Conservation (phyloP, 2,113 vertebrate species). For the Meleagris gallopavo region DNA sequence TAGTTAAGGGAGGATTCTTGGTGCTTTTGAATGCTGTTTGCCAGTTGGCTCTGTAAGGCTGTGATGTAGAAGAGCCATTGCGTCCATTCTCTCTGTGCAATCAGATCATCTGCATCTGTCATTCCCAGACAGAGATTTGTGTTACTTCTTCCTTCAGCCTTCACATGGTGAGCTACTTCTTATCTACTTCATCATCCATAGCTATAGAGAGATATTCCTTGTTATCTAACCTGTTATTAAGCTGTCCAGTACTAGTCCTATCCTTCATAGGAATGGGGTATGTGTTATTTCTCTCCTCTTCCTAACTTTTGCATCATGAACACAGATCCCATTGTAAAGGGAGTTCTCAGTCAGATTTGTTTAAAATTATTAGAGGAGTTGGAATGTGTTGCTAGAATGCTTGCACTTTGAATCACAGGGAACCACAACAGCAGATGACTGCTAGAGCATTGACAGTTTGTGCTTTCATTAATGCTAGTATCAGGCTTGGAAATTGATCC, state of each 20-base stretch:
- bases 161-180: fast-evolving
- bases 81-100: not conserved
- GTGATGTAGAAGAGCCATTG: fast-evolving
- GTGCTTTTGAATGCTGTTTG: not conserved
- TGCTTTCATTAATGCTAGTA: not conserved
- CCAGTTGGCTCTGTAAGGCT: not conserved
- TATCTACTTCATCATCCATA: not conserved
- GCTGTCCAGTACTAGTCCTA: not conserved
- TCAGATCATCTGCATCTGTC: fast-evolving
- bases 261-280: not conserved
- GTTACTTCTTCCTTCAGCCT: not conserved
- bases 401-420: not conserved
- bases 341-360: not conserved
- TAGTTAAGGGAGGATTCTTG: not conserved
- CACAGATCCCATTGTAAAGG: not conserved
- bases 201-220: not conserved
- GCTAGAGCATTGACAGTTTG: not conserved
- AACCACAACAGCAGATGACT: not conserved
- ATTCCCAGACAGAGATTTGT: not conserved
- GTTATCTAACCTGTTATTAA: not conserved
- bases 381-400: not conserved
- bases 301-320: not conserved
- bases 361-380: not conserved
- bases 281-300: not conserved
- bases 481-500: not conserved